A percentile compares a stretch with the other conserved stretches of the same genome.
These are phyloP conservation scores for Pavo muticus DNA, from an alignment of 2,113 vertebrate genomes.

Conservation along the genomic window DNA sequence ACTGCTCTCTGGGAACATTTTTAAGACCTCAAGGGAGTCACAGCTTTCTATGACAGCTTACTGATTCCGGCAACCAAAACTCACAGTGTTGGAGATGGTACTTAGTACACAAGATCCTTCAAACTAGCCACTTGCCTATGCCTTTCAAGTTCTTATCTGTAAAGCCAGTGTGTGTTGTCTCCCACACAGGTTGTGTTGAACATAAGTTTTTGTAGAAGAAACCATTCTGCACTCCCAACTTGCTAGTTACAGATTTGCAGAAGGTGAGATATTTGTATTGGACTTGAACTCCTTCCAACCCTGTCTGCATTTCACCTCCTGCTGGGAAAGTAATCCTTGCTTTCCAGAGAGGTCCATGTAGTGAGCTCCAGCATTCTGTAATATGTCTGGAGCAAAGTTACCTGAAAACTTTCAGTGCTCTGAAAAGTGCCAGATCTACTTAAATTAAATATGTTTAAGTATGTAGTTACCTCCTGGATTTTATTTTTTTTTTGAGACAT, in stretches of 20 bases:
- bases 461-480: neutral
- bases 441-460: neutral
- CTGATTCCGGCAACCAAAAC: neutral
- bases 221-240: neutral
- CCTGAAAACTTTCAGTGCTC: neutral
- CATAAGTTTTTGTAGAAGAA: neutral
- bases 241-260: neutral
- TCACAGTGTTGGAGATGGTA: rapidly evolving
- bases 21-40: neutral
- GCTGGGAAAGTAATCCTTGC: neutral
- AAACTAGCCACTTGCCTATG: neutral
- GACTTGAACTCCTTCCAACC: neutral
- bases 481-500: neutral
- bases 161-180: neutral
- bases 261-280: neutral
- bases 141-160: neutral
- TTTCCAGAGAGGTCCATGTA: neutral
- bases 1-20: neutral
- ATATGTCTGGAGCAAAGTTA: neutral
- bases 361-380: neutral
- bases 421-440: neutral
- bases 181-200: neutral
- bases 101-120: neutral
- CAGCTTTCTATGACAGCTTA: neutral
- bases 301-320: neutral